Percentiles rank a stretch among this genome's conserved stretches.
Evolutionary conservation across 30 jellyfish, hydroid and myxozoan species (phyloP).

Genomic region (Chrysaora quinquecirrha): DNA sequence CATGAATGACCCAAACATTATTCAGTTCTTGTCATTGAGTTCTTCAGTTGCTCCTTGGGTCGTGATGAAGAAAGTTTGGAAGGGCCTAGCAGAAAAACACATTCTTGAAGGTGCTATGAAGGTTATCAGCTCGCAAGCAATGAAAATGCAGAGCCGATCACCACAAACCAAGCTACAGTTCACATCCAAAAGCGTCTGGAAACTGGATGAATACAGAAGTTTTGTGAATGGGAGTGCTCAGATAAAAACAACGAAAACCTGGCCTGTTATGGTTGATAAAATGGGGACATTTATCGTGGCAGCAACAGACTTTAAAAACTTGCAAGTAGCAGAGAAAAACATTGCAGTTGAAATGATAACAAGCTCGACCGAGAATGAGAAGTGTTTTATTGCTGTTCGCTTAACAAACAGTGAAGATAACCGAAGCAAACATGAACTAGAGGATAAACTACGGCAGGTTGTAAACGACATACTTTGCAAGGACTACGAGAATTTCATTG

Average conservation of each 20-base stretch:
- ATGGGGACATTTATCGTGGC: constrained; percentile 50
- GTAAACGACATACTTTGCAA: constrained; percentile 36
- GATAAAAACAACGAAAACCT: not conserved
- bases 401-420: constrained; percentile 1
- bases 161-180: not conserved
- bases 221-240: not conserved
- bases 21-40: constrained; percentile 13
- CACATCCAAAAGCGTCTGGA: constrained; percentile 38
- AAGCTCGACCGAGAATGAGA: constrained; percentile 29
- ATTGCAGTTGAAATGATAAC: constrained; percentile 35
- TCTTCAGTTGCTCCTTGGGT: constrained; percentile 28
- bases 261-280: constrained; percentile 27
- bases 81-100: constrained; percentile 10
- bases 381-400: constrained; percentile 37
- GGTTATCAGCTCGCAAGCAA: constrained; percentile 20
- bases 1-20: constrained; percentile 34
- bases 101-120: constrained; percentile 37
- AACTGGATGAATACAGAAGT: constrained; percentile 8
- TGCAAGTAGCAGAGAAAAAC: not conserved
- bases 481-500: constrained; percentile 43
- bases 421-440: constrained; percentile 10
- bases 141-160: not conserved
- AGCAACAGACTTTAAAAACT: constrained; percentile 38
- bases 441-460: constrained; percentile 21
- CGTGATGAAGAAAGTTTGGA: constrained; percentile 31